Percentiles rank a stretch among this genome's conserved stretches.
These are phyloP conservation scores for Megaptera novaeangliae DNA, from an alignment of 2,113 vertebrate genomes.

Conservation along the genomic window DNA sequence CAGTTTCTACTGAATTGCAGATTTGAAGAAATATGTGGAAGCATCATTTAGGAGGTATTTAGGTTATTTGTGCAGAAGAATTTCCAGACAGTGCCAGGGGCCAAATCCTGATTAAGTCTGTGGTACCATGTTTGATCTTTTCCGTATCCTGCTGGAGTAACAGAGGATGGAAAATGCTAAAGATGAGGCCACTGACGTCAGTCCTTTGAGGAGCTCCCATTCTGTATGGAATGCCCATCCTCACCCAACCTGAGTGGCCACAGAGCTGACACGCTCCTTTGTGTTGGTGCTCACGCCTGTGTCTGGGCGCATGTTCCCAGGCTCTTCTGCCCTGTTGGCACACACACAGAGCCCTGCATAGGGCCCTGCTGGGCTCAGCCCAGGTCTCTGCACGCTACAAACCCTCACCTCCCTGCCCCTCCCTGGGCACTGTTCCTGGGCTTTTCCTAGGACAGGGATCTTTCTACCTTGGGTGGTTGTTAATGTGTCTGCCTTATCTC, in stretches of 20 bases:
- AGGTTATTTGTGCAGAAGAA: not conserved
- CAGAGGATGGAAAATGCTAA: not conserved
- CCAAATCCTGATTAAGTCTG: not conserved
- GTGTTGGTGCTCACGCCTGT: not conserved
- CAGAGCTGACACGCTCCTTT: not conserved
- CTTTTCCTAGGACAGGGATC: not conserved
- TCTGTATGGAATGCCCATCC: not conserved
- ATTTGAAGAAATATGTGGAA: not conserved
- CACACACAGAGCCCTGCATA: not conserved
- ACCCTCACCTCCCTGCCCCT: not conserved
- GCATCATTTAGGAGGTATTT: not conserved
- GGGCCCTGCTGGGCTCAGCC: not conserved
- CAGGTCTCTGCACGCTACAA: not conserved
- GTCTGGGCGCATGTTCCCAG: not conserved
- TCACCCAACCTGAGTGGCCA: rapidly evolving
- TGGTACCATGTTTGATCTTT: not conserved
- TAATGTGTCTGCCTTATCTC: not conserved
- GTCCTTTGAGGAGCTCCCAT: not conserved
- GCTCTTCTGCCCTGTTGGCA: too few species aligned
- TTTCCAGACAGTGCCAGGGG: not conserved
- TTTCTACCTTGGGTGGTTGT: not conserved
- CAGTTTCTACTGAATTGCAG: not conserved
- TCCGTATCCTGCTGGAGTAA: not conserved
- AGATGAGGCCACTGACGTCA: not conserved
- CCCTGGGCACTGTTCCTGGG: not conserved